Conservation (phyloP, 1,140 invertebrate species). For the Frieseomelitta varia region DNA sequence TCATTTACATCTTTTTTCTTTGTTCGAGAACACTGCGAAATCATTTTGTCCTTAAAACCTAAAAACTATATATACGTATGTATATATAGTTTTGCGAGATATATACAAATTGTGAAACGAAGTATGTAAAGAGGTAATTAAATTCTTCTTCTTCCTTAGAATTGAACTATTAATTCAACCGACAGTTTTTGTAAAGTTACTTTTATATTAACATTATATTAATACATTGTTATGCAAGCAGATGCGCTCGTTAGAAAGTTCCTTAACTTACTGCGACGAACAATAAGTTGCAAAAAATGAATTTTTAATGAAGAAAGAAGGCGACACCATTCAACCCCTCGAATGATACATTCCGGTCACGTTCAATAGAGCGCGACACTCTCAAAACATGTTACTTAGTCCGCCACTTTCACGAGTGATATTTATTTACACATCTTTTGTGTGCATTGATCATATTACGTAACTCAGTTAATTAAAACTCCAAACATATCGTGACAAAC, state of each 20-base stretch:
- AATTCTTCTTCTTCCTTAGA: background rate
- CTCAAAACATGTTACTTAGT: conserved; percentile 28
- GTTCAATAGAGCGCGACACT: background rate
- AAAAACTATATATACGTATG: no score
- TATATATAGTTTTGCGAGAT: no score
- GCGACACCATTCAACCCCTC: background rate
- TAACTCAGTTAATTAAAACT: conserved; percentile 63
- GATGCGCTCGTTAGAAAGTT: background rate
- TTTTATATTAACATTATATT: background rate
- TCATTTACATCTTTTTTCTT: no score
- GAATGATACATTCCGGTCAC: background rate
- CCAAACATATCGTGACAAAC: conserved; percentile 50
- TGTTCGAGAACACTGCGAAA: no score
- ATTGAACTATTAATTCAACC: background rate
- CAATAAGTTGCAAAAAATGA: conserved; percentile 10
- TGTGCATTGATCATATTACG: conserved; percentile 39
- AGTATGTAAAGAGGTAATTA: no score
- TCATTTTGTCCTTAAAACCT: no score
- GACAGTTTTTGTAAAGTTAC: background rate
- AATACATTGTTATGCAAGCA: background rate
- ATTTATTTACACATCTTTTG: conserved; percentile 62
- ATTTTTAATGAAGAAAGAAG: background rate
- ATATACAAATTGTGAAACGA: no score
- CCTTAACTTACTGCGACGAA: background rate
- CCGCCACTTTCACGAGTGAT: conserved; percentile 60